These are phyloP conservation scores for Zapus hudsonius DNA, from an alignment of 2,113 vertebrate species.

Conservation along the genomic window DNA sequence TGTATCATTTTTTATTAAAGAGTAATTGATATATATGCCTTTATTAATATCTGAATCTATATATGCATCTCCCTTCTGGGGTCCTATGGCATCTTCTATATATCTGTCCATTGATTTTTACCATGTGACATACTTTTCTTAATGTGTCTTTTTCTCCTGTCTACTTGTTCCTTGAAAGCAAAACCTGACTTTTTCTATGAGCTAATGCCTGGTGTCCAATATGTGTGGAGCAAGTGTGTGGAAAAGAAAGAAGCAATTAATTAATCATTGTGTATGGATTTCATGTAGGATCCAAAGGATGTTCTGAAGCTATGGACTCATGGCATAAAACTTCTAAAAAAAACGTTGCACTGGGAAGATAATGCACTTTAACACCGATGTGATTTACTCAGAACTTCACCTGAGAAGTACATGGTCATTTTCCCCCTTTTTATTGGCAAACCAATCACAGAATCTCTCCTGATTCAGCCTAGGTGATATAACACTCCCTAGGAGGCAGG, in stretches of 20 bases:
- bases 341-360: neutral
- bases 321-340: neutral
- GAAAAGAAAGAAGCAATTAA: neutral
- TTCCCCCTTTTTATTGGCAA: neutral
- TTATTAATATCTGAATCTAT: no score
- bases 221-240: neutral
- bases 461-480: neutral
- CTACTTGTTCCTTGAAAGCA: neutral
- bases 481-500: neutral
- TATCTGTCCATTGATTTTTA: neutral
- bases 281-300: neutral
- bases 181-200: neutral
- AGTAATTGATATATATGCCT: rapidly evolving
- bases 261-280: neutral
- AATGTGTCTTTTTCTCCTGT: neutral
- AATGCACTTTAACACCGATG: neutral
- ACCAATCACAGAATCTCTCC: neutral
- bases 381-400: neutral
- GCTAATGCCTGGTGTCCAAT: neutral
- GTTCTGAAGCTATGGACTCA: neutral
- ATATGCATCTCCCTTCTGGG: neutral
- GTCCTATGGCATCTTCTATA: rapidly evolving
- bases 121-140: no score
- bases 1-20: neutral
- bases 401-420: rapidly evolving